Conservation (phyloP, 1,140 invertebrate species). For the Papilio dardanus region DNA sequence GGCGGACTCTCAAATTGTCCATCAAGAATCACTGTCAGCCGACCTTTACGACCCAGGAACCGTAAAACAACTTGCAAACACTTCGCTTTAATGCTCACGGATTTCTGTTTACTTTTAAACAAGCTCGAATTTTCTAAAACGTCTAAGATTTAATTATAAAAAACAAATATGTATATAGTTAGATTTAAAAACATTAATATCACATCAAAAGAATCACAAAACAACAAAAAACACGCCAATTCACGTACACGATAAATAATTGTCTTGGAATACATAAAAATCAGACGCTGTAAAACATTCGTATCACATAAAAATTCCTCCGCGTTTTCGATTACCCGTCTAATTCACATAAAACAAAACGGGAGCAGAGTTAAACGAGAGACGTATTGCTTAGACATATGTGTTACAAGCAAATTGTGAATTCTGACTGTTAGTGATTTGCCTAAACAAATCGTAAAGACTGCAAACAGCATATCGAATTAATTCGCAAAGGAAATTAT, state of each 20-base stretch:
- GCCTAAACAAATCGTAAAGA: background rate
- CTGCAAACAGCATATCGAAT: background rate
- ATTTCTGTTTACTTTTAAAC: conserved; percentile 56
- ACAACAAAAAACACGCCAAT: background rate
- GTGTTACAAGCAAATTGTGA: background rate
- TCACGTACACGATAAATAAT: background rate
- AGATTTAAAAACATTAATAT: background rate
- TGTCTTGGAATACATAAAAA: conserved; percentile 17
- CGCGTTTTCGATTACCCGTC: conserved; percentile 35
- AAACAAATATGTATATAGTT: no score
- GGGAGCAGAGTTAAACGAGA: conserved; percentile 4
- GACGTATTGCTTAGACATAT: conserved; percentile 32
- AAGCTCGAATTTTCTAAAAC: no score
- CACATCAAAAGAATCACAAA: background rate
- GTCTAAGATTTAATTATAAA: no score
- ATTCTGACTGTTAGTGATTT: background rate
- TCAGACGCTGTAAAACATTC: conserved; percentile 20
- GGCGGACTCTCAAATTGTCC: conserved; percentile 71
- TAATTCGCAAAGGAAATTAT: background rate
- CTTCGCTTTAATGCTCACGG: conserved; percentile 62
- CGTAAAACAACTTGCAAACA: conserved; percentile 67
- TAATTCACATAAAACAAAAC: conserved; percentile 34
- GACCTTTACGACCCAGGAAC: conserved; percentile 29
- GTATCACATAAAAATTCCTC: conserved; percentile 17
- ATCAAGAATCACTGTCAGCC: conserved; percentile 67